These are phyloP conservation scores for Apodemia mormo DNA, from an alignment of 2,888 invertebrate genomes.

Conservation along the genomic window DNA sequence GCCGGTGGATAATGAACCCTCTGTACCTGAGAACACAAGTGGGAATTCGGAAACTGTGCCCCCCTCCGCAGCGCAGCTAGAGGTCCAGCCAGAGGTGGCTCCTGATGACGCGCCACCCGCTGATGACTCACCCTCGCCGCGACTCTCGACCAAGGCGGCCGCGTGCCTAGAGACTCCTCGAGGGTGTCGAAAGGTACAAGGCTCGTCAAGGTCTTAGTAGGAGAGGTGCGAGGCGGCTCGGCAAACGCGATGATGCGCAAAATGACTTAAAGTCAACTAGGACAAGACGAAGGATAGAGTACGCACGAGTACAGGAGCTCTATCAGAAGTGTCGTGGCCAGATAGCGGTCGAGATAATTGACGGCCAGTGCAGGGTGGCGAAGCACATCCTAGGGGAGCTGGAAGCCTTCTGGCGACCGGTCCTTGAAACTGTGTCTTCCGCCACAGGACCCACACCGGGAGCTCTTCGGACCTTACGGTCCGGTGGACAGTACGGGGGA, in stretches of 20 bases:
- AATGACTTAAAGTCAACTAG: constrained; percentile 17
- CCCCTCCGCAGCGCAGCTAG: neutral
- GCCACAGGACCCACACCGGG: constrained; percentile 23
- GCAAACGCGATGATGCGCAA: neutral
- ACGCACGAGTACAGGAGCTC: constrained; percentile 34
- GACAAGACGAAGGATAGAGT: constrained; percentile 32
- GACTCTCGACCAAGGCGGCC: too few species aligned
- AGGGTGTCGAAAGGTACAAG: constrained; percentile 17
- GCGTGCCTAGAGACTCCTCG: constrained; percentile 10
- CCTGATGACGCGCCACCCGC: constrained; percentile 34
- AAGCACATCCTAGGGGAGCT: constrained; percentile 31
- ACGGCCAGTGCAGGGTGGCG: constrained; percentile 30
- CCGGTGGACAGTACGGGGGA: neutral
- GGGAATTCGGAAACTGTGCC: neutral
- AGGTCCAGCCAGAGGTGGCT: constrained; percentile 1
- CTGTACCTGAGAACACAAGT: too few species aligned
- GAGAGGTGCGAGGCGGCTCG: constrained; percentile 20
- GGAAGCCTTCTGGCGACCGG: constrained; percentile 37
- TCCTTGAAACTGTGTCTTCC: constrained; percentile 31
- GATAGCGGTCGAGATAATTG: constrained; percentile 34
- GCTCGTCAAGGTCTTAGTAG: constrained; percentile 9
- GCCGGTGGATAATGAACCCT: neutral
- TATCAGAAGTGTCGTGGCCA: constrained; percentile 30
- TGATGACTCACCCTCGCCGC: constrained; percentile 10
- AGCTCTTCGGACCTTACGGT: neutral